Conservation (phyloP, 37 sponge, comb jelly and placozoan species). For the Chondrilla cf. caribensis region DNA sequence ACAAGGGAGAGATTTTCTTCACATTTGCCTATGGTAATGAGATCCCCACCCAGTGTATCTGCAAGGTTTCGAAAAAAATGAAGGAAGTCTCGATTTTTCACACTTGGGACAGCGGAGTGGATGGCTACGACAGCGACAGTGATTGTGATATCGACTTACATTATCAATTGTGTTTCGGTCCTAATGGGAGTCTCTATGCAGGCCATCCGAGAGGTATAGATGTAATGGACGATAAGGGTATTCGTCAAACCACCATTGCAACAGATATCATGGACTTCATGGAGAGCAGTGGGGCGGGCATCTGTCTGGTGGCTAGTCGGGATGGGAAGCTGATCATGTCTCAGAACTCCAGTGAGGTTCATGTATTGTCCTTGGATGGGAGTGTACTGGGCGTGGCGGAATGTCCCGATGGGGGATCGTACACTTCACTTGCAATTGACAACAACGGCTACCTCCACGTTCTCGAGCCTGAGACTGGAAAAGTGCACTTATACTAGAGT, state of each 20-base stretch:
- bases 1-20: not conserved
- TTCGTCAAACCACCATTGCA: not conserved
- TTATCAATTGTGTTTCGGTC: not conserved
- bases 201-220: not conserved
- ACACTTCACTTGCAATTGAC: not conserved
- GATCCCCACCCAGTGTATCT: not conserved
- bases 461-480: not conserved
- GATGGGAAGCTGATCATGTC: not conserved
- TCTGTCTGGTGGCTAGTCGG: not conserved
- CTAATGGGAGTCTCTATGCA: not conserved
- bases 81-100: not conserved
- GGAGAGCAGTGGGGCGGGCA: not conserved
- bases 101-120: not conserved
- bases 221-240: not conserved
- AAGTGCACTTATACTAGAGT: not conserved
- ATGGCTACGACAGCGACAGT: not conserved
- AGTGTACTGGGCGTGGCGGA: not conserved
- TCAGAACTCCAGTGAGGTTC: not conserved
- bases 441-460: not conserved
- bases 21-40: not conserved
- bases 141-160: not conserved
- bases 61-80: not conserved
- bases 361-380: not conserved
- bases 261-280: not conserved
- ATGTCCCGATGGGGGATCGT: not conserved